A percentile compares a stretch with the other conserved stretches of the same genome.
phyloP scores from a whole-genome alignment of 2,113 vertebrate genomes.

The Lepisosteus oculatus region DNA sequence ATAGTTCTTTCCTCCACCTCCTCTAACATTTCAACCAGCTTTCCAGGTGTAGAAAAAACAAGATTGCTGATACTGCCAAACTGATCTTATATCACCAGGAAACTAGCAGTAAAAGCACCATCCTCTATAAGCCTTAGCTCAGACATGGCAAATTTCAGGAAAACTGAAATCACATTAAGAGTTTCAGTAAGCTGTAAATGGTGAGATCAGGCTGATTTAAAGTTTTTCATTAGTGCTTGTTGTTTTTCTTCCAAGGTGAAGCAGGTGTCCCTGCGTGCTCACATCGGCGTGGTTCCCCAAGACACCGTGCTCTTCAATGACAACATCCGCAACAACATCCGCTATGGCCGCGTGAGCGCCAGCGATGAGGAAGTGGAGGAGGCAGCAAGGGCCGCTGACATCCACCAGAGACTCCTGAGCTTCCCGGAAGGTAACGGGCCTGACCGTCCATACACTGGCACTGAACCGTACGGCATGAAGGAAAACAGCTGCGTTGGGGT shows the following conservation, averaged over 20 bases:
- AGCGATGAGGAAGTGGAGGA: slow-evolving; percentile 81
- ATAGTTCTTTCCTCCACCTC: too few species aligned
- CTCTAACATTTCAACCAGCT: too few species aligned
- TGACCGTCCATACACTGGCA: too few species aligned
- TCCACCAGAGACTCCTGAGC: slow-evolving; percentile 80
- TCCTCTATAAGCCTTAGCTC: too few species aligned
- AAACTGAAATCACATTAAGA: too few species aligned
- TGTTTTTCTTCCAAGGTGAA: slow-evolving; percentile 70
- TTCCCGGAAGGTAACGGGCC: slow-evolving; percentile 80
- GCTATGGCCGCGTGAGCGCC: slow-evolving; percentile 82
- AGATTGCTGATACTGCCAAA: too few species aligned
- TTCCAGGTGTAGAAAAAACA: too few species aligned
- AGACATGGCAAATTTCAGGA: too few species aligned
- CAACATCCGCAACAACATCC: slow-evolving; percentile 87
- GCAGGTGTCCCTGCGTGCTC: slow-evolving; percentile 79
- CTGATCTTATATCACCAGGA: too few species aligned
- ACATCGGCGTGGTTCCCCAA: slow-evolving; percentile 94
- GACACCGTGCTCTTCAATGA: slow-evolving; percentile 95
- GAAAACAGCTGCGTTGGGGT: background rate
- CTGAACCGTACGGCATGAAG: background rate
- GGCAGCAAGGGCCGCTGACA: slow-evolving; percentile 83
- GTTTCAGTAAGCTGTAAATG: too few species aligned
- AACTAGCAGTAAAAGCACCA: too few species aligned
- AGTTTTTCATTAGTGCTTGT: background rate
- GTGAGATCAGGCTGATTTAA: background rate